Evolutionary conservation across 2,888 invertebrate species (phyloP).

Genomic region (Rhingia campestris): DNA sequence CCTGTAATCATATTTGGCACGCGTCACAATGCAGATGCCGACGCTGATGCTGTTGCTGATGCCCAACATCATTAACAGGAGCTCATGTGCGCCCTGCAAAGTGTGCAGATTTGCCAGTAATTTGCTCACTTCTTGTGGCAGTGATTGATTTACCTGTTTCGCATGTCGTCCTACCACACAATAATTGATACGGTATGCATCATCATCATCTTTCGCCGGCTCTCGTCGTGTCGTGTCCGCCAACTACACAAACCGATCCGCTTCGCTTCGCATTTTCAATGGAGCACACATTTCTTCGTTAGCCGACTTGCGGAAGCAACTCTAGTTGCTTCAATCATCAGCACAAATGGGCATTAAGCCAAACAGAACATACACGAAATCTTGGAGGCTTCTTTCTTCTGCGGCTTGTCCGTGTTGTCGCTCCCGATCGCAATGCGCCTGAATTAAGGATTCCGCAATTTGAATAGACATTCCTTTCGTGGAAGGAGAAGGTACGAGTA

Average conservation of each 20-base stretch:
- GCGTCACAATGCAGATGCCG: conserved; percentile 59
- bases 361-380: conserved; percentile 51
- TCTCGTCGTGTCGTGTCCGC: conserved; percentile 47
- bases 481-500: conserved; percentile 13
- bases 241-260: conserved; percentile 16
- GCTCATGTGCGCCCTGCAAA: conserved; percentile 62
- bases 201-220: conserved; percentile 38
- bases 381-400: conserved; percentile 41
- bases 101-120: conserved; percentile 73
- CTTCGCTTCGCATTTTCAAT: conserved; percentile 48
- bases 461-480: conserved; percentile 69
- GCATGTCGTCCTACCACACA: conserved; percentile 59
- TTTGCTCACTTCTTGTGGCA: conserved; percentile 73
- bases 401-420: conserved; percentile 23
- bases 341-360: conserved; percentile 68
- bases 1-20: conserved; percentile 66
- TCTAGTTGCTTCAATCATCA: conserved; percentile 58
- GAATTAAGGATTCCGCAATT: conserved; percentile 69
- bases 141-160: conserved; percentile 71
- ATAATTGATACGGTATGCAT: conserved; percentile 73
- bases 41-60: conserved; percentile 21
- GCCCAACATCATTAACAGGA: conserved; percentile 69
- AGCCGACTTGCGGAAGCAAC: conserved; percentile 64
- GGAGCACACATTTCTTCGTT: conserved; percentile 69
- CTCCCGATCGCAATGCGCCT: conserved; percentile 51